Evolutionary conservation across 2,797 vertebrate species (phyloP), one percentile per base, ranked within the genome.

Genomic region (Chelmon rostratus): DNA sequence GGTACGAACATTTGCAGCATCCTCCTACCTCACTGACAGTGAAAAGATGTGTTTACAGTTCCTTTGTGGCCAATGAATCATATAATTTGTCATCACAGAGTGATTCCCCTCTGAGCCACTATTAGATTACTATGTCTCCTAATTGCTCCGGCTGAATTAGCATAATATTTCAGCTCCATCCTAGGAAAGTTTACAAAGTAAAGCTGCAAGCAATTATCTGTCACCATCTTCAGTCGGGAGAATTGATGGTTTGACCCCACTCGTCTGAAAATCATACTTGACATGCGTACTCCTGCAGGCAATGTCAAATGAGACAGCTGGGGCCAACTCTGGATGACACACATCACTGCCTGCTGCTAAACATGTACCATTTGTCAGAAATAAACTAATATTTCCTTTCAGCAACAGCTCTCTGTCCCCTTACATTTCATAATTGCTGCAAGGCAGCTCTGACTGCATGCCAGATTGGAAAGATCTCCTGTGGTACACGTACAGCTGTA

Each of bases 281-380:
- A 93, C 91, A 89, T 90, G 77, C 59, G 68, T 89, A 79, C 86
- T 88, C 88, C 94, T 92, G 79, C 85, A 89, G 92, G 93, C 93
- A 93, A 94, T 93, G 94, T 94, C 93, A 91, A 90, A 92, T 35
- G 81, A 93, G 92, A 89, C 91, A 90, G 90, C 87, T 85, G 88
- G 86, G 88, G 74, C 90, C 79, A 84, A 86, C 87, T 83, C 82
- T 78, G 83, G 84, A 81, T 93, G 90, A 91, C 88, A 89, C 88
- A 83, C 89, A 85, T 86, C 86, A 78, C 77, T 33, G 88, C 62
- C 84, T 83, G 66, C 90, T 75, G 87, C 86, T 91, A 91, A 92
- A 92, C 84, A 93, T 76, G 86, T 90, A 85, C 81, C 88, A 88
- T 90, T 90, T 93, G 85, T 91, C 89, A 88, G 81, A 91, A 89